A percentile compares a stretch with the other conserved stretches of the same genome.
These are phyloP conservation scores for Melieria picta DNA, from an alignment of 2,888 invertebrate genomes.

Conservation along the genomic window DNA sequence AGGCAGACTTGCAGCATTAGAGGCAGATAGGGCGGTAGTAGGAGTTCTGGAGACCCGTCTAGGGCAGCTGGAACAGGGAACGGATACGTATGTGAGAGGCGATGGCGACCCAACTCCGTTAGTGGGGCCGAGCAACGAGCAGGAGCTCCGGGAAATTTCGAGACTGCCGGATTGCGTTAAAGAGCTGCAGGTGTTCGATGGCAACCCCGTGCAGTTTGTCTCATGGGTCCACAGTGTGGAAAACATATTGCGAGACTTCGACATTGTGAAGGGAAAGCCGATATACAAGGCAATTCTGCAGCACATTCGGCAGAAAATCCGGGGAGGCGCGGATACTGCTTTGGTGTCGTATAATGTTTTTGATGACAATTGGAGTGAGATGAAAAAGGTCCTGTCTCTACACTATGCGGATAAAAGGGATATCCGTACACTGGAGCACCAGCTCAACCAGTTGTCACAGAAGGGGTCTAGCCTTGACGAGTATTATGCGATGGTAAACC, in stretches of 20 bases:
- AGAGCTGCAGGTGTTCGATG: constrained; percentile 12
- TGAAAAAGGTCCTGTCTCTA: constrained; percentile 31
- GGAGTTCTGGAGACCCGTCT: too few relatives aligned
- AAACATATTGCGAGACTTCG: constrained; percentile 27
- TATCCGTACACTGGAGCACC: constrained; percentile 36
- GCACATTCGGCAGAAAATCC: constrained; percentile 37
- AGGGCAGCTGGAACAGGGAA: too few relatives aligned
- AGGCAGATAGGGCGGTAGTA: too few relatives aligned
- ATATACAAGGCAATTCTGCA: constrained; percentile 37
- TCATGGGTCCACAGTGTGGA: constrained; percentile 20
- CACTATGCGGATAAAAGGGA: constrained; percentile 46
- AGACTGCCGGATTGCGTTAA: constrained; percentile 22
- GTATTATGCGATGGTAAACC: constrained; percentile 37
- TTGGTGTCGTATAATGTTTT: constrained; percentile 29
- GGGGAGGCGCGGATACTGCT: constrained; percentile 38
- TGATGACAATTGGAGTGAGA: too few relatives aligned
- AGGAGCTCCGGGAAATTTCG: background rate
- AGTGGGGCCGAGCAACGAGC: background rate
- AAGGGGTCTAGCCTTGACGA: constrained; percentile 35
- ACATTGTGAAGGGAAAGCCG: constrained; percentile 30
- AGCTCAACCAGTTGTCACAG: constrained; percentile 39
- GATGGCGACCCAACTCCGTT: too few relatives aligned
- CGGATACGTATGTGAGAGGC: too few relatives aligned
- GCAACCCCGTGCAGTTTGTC: constrained; percentile 5
- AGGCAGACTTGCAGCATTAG: too few relatives aligned